A percentile compares a stretch with the other conserved stretches of the same genome.
Conservation (phyloP, 1,140 invertebrate species). For the Meloidogyne hapla region DNA sequence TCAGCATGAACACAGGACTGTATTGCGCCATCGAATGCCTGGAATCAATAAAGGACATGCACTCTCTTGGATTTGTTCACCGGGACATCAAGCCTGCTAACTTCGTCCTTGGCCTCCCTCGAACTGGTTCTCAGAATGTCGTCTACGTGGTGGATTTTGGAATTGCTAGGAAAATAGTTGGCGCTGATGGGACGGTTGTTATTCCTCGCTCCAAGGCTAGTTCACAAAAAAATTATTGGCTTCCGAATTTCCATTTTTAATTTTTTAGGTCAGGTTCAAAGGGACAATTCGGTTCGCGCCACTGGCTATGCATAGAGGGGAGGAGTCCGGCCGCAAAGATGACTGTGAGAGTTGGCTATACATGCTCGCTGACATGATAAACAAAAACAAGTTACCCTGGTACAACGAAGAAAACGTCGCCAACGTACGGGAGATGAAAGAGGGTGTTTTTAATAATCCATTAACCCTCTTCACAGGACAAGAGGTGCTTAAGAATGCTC, state of each 20-base stretch:
- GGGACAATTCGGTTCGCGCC: slow-evolving; percentile 50
- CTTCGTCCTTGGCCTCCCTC: slow-evolving; percentile 36
- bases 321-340: slow-evolving; percentile 49
- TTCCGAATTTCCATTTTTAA: neutral
- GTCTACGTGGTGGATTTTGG: slow-evolving; percentile 41
- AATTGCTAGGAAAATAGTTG: slow-evolving; percentile 30
- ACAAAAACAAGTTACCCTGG: slow-evolving; percentile 28
- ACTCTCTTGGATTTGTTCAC: slow-evolving; percentile 35
- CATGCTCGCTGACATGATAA: slow-evolving; percentile 44
- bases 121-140: neutral
- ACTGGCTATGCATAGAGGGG: slow-evolving; percentile 34
- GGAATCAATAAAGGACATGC: slow-evolving; percentile 43
- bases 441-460: neutral
- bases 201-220: slow-evolving; percentile 31
- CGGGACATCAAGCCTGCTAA: slow-evolving; percentile 43
- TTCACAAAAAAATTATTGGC: neutral
- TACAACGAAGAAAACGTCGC: slow-evolving; percentile 9
- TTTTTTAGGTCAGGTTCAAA: slow-evolving; percentile 40
- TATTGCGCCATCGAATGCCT: slow-evolving; percentile 37
- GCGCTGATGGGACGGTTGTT: slow-evolving; percentile 23
- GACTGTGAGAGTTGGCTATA: slow-evolving; percentile 55
- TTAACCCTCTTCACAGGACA: neutral
- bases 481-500: neutral
- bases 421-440: slow-evolving; percentile 11
- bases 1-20: slow-evolving; percentile 27